Conservation (phyloP, 1,140 invertebrate genomes). For the Trachymyrmex septentrionalis region DNA sequence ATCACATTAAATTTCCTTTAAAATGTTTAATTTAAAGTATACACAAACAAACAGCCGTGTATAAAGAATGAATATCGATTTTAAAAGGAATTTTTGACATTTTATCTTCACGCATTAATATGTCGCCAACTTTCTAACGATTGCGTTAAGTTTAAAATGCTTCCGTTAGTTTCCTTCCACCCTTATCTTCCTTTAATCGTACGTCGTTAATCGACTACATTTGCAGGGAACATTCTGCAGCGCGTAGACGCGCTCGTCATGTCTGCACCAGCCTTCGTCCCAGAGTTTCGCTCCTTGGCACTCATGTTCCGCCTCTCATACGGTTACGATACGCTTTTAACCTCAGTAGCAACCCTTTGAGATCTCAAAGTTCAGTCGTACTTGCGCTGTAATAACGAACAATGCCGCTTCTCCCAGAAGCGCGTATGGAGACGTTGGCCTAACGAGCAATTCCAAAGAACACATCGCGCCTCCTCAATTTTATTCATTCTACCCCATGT, state of each 20-base stretch:
- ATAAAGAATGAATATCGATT: neutral
- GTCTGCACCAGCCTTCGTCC: neutral
- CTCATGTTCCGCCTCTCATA: conserved; percentile 15
- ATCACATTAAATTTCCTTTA: neutral
- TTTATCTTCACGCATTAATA: neutral
- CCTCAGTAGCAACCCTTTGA: conserved; percentile 38
- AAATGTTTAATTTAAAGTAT: neutral
- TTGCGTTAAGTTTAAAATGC: conserved; percentile 12
- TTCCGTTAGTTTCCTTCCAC: conserved; percentile 2
- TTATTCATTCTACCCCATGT: conserved; percentile 22
- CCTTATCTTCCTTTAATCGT: conserved; percentile 46
- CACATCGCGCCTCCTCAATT: conserved; percentile 42
- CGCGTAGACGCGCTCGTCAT: conserved; percentile 17
- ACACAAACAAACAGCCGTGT: neutral
- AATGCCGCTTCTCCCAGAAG: conserved; percentile 38
- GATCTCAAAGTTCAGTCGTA: conserved; percentile 58
- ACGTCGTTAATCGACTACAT: conserved; percentile 42
- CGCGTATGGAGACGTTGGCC: conserved; percentile 18
- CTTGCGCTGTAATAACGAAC: conserved; percentile 53
- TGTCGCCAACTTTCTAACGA: conserved; percentile 1
- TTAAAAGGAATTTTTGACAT: neutral
- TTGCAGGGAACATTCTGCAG: conserved; percentile 30
- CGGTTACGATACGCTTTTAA: conserved; percentile 41
- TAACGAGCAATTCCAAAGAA: conserved; percentile 62
- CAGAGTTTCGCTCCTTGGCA: conserved; percentile 25